Evolutionary conservation across 2,797 vertebrate genomes (phyloP).

Genomic region (Eutrigla gurnardus): DNA sequence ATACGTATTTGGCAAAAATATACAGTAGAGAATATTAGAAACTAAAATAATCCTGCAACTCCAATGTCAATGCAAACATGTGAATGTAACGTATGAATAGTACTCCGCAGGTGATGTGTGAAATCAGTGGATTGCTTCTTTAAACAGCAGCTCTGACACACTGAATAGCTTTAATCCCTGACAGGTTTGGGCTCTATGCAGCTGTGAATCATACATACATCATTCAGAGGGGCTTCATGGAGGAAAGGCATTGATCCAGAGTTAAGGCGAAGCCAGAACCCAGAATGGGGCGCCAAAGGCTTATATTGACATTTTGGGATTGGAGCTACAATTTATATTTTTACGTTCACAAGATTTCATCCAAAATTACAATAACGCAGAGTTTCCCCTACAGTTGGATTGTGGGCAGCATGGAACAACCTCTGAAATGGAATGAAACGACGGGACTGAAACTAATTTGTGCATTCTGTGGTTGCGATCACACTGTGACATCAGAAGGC

Average conservation of each 20-base stretch:
- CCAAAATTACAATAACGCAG: not conserved
- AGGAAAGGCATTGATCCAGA: not conserved
- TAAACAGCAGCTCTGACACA: not conserved
- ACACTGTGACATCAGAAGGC: not conserved
- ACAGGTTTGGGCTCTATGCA: not conserved
- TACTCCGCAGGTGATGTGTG: not conserved
- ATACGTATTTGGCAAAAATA: too few species aligned
- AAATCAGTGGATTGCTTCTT: not conserved
- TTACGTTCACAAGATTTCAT: not conserved
- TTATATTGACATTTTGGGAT: conserved; percentile 25
- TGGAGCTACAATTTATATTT: not conserved
- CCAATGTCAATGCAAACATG: not conserved
- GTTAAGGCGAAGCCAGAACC: not conserved
- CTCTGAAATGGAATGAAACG: conserved; percentile 6
- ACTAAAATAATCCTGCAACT: not conserved
- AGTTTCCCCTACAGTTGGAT: conserved; percentile 2
- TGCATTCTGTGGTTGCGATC: not conserved
- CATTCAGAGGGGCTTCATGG: not conserved
- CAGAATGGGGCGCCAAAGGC: conserved; percentile 13
- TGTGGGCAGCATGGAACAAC: conserved; percentile 17
- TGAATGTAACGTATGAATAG: not conserved
- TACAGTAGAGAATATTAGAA: too few species aligned
- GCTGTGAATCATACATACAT: too few species aligned
- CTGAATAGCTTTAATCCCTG: not conserved
- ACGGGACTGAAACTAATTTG: conserved; percentile 11